Evolutionary conservation across 2,113 vertebrate species (phyloP).

Genomic region (Phoxinus phoxinus): DNA sequence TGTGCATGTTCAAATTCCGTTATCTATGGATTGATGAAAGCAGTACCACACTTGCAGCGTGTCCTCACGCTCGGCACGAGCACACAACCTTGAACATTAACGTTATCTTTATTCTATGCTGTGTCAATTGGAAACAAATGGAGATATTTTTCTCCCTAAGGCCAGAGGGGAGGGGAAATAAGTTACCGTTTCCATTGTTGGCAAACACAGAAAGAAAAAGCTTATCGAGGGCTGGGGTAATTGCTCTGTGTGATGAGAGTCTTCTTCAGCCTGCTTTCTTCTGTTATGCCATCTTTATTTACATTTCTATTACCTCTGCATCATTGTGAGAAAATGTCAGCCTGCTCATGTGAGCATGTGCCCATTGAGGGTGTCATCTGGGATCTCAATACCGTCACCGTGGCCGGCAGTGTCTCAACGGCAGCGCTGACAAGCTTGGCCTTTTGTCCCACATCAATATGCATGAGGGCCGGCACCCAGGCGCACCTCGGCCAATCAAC

Average conservation of each 20-base stretch:
- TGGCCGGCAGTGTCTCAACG: slow-evolving; percentile 31
- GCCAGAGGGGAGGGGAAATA: neutral
- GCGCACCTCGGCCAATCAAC: slow-evolving; percentile 46
- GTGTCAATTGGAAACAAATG: slow-evolving; percentile 39
- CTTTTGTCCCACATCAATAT: slow-evolving; percentile 41
- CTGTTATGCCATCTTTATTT: slow-evolving; percentile 59
- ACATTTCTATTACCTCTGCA: slow-evolving; percentile 64
- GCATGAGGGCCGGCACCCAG: slow-evolving; percentile 49
- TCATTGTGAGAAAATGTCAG: slow-evolving; percentile 64
- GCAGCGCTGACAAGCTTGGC: slow-evolving; percentile 47
- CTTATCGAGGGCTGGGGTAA: slow-evolving; percentile 21
- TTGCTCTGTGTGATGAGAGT: slow-evolving; percentile 42
- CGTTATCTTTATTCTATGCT: slow-evolving; percentile 21
- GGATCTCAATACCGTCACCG: slow-evolving; percentile 16
- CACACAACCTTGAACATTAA: slow-evolving; percentile 10
- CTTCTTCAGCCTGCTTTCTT: slow-evolving; percentile 10
- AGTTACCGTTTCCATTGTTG: slow-evolving; percentile 13
- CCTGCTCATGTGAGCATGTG: slow-evolving; percentile 22
- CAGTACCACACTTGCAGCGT: too few relatives aligned
- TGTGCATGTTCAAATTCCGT: neutral
- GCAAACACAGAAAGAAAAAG: slow-evolving; percentile 40
- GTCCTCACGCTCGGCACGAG: neutral
- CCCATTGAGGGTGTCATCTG: slow-evolving; percentile 39
- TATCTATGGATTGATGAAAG: neutral
- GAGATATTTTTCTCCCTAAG: slow-evolving; percentile 15